These are phyloP conservation scores for Enteromius treurensis DNA, from an alignment of 2,797 vertebrate genomes.

Conservation along the genomic window DNA sequence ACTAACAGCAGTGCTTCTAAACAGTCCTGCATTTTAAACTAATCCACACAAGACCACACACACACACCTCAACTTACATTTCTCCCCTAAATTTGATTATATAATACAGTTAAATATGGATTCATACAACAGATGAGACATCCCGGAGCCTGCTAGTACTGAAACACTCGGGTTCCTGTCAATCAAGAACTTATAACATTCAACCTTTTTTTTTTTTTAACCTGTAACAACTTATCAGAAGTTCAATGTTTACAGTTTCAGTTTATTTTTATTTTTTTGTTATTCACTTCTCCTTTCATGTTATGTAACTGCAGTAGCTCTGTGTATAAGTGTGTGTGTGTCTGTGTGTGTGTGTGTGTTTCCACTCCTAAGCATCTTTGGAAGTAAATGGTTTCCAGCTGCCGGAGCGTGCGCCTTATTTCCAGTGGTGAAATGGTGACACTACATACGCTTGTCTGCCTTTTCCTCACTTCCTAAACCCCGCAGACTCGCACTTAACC, in stretches of 20 bases:
- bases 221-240: background rate
- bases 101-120: conserved; percentile 10
- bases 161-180: background rate
- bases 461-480: conserved; percentile 36
- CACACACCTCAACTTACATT: conserved; percentile 32
- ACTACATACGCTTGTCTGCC: conserved; percentile 39
- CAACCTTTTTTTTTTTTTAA: background rate
- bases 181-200: background rate
- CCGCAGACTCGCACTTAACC: conserved; percentile 37
- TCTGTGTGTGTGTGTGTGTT: conserved; percentile 23
- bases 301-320: conserved; percentile 51
- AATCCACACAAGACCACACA: conserved; percentile 59
- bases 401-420: conserved; percentile 38
- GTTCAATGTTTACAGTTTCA: background rate
- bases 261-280: background rate
- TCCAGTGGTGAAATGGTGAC: conserved; percentile 45
- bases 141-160: background rate
- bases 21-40: conserved; percentile 57
- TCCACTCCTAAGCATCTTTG: conserved; percentile 49
- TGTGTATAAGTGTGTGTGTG: conserved; percentile 16
- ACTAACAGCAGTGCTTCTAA: conserved; percentile 53
- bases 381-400: conserved; percentile 61
- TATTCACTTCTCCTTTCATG: conserved; percentile 10
- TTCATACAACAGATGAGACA: conserved; percentile 4
- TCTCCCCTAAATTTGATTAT: conserved; percentile 12